These are phyloP conservation scores for Agriopis marginaria DNA, from an alignment of 2,888 invertebrate genomes.

Conservation along the genomic window DNA sequence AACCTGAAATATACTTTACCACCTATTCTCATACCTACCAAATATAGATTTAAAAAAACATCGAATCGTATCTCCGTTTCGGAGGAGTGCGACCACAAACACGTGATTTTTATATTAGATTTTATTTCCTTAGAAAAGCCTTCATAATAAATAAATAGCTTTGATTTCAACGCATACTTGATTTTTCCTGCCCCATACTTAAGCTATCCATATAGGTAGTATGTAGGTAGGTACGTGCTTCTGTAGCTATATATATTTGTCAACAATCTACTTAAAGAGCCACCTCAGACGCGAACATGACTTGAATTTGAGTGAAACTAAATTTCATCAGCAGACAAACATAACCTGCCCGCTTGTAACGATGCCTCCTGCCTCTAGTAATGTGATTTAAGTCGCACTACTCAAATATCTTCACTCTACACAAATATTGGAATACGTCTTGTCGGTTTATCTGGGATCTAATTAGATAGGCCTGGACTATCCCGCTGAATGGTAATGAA, in stretches of 20 bases:
- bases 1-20: too few species aligned
- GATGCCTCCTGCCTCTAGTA: slow-evolving; percentile 53
- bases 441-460: slow-evolving; percentile 66
- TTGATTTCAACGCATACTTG: too few species aligned
- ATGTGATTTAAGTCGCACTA: slow-evolving; percentile 82
- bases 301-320: slow-evolving; percentile 81
- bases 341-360: slow-evolving; percentile 79
- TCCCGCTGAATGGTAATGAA: slow-evolving; percentile 71
- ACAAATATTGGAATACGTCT: slow-evolving; percentile 81
- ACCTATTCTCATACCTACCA: too few species aligned
- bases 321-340: slow-evolving; percentile 72
- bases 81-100: too few species aligned
- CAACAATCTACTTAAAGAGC: slow-evolving; percentile 13
- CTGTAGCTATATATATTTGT: not conserved
- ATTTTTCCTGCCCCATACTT: too few species aligned
- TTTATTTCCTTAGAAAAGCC: too few species aligned
- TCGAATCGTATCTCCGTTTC: too few species aligned
- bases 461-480: slow-evolving; percentile 74
- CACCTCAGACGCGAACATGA: slow-evolving; percentile 57
- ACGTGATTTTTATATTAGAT: too few species aligned
- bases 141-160: too few species aligned
- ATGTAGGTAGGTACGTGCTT: not conserved
- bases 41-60: too few species aligned
- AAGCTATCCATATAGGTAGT: too few species aligned
- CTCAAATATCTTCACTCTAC: slow-evolving; percentile 72